phyloP scores from a whole-genome alignment of 2,113 vertebrate genomes.

The Oncorhynchus tshawytscha region DNA sequence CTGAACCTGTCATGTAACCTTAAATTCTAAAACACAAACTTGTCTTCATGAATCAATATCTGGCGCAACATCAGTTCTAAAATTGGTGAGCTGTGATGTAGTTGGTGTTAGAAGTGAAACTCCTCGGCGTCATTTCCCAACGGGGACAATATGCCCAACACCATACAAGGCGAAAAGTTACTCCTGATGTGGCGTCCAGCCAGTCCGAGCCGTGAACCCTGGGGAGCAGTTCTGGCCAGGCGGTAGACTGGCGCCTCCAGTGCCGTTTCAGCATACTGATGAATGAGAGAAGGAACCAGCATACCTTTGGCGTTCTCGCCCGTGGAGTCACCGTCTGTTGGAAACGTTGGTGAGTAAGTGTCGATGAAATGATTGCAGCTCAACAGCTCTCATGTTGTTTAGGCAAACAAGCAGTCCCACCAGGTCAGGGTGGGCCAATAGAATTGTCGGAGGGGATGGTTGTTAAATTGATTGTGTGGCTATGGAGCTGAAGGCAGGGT shows the following conservation, averaged over 20 bases:
- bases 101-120: not conserved
- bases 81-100: not conserved
- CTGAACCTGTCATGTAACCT: too few species aligned
- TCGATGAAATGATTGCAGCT: conserved; percentile 48
- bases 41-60: not conserved
- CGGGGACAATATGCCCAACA: conserved; percentile 4
- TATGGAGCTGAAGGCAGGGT: conserved; percentile 3
- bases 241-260: conserved; percentile 12
- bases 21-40: not conserved
- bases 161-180: conserved; percentile 59
- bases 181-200: conserved; percentile 4
- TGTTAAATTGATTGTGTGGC: conserved; percentile 12
- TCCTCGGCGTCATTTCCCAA: not conserved
- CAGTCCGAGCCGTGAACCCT: conserved; percentile 5
- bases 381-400: conserved; percentile 16
- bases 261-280: conserved; percentile 47
- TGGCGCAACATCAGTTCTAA: not conserved
- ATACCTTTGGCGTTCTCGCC: conserved; percentile 31
- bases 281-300: not conserved
- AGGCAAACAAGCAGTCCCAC: conserved; percentile 44
- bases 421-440: conserved; percentile 19
- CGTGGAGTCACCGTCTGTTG: conserved; percentile 67
- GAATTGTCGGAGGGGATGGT: not conserved
- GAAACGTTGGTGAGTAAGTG: conserved; percentile 31
- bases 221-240: conserved; percentile 11